Evolutionary conservation across 2,888 invertebrate species (phyloP), one percentile per base, ranked within the genome.

Genomic region (Liodrosophila aerea): DNA sequence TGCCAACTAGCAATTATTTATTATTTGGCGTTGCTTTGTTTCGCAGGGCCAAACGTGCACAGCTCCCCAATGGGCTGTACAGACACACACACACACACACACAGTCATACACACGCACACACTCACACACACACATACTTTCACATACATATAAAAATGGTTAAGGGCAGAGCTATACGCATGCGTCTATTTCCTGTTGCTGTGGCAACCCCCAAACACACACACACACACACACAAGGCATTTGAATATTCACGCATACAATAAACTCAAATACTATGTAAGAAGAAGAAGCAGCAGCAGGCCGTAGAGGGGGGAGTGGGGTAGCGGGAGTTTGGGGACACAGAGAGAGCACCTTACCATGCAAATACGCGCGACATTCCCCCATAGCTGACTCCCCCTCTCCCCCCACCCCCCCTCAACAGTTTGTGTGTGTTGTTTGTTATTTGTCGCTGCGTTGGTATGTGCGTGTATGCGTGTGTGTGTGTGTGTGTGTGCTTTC

Each of bases 131-230:
- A 45, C 37, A 49, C 61, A 68, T n/a, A n/a, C n/a, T n/a, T n/a
- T n/a, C 50, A 49, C 49, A 13, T 43, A 22, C 51, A 52, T 46
- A 22, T 22, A 22, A 22, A 22, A 22, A 22, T 22, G 5, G 22
- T 22, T 22, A 22, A 22, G 22, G 5, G 2, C 3, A 30, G 31
- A 43, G 65, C 63, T 64, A 68, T 72, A 87, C 87, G 87, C 87
- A 87, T 87, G 88, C 88, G 88, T 87, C 78, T 76, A 83, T 85
- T 76, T 87, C 73, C 73, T 85, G 85, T 86, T 87, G 85, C 87
- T 84, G 86, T 76, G 87, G 88, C 87, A 87, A 87, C 87, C 85
- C 87, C 73, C 70, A 74, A 43, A 72, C 56, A 69, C 56, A 31
- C 31, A 47, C 56, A 60, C 59, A 64, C 66, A 22, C 22, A 22